These are phyloP conservation scores for Halocaridina rubra DNA, from an alignment of 2,888 invertebrate genomes.

Conservation along the genomic window DNA sequence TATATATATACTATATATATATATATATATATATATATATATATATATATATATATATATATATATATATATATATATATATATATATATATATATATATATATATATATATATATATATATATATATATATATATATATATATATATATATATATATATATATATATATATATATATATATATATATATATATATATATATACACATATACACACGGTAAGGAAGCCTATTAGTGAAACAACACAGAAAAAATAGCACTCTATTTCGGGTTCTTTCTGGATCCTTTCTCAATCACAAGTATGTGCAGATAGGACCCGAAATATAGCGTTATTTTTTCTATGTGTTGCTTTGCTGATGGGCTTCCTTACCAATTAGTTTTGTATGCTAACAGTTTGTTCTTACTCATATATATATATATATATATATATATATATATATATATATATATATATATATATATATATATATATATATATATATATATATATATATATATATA, in stretches of 20 bases:
- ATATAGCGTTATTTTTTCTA: too few species aligned
- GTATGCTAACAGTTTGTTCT: too few species aligned
- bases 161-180: conserved; percentile 1
- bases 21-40: neutral
- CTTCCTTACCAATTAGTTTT: too few species aligned
- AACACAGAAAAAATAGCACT: too few species aligned
- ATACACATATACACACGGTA: neutral
- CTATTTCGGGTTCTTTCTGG: too few species aligned
- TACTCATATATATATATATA: too few species aligned
- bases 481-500: neutral
- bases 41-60: conserved; percentile 6
- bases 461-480: conserved; percentile 9
- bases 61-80: neutral
- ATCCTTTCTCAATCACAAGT: too few species aligned
- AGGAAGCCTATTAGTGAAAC: too few species aligned
- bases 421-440: neutral
- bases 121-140: neutral
- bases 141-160: neutral
- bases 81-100: neutral
- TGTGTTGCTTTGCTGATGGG: too few species aligned
- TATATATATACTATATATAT: neutral
- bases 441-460: neutral
- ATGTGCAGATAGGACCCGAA: too few species aligned
- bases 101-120: neutral
- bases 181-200: neutral